Conservation (phyloP, 37 sponge, comb jelly and placozoan genomes). For the Aplysina aerophoba region DNA sequence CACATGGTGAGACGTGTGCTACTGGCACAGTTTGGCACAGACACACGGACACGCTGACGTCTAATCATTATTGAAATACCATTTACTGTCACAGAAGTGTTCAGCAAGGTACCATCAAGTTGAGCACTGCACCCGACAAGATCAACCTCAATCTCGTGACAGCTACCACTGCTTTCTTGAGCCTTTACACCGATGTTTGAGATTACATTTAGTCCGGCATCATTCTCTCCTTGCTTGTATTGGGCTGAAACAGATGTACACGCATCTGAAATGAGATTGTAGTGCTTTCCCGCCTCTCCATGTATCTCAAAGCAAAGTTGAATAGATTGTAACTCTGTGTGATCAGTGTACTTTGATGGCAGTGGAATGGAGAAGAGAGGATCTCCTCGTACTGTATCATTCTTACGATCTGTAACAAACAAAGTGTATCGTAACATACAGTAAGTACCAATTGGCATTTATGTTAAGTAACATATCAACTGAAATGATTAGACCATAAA, state of each 20-base stretch:
- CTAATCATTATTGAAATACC: neutral
- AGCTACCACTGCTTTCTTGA: neutral
- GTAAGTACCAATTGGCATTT: no score
- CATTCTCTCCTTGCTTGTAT: neutral
- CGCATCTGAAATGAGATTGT: conserved; percentile 16
- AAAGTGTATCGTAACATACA: no score
- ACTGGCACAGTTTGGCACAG: conserved; percentile 34
- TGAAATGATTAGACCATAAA: no score
- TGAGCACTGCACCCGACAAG: neutral
- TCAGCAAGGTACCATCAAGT: neutral
- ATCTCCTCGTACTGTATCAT: conserved; percentile 26
- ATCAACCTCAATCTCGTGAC: neutral
- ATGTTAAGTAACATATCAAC: no score
- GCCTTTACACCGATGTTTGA: neutral
- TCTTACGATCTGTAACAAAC: neutral
- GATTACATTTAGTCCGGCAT: neutral
- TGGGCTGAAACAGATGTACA: neutral
- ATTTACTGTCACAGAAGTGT: no score
- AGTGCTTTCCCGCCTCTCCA: neutral
- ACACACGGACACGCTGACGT: neutral
- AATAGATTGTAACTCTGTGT: neutral
- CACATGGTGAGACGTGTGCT: conserved; percentile 14
- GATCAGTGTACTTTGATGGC: neutral
- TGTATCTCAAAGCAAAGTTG: neutral
- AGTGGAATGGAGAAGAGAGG: conserved; percentile 18